Base-by-base conservation (phyloP, 2,888 invertebrate species). In the Anorthoa munda region DNA sequence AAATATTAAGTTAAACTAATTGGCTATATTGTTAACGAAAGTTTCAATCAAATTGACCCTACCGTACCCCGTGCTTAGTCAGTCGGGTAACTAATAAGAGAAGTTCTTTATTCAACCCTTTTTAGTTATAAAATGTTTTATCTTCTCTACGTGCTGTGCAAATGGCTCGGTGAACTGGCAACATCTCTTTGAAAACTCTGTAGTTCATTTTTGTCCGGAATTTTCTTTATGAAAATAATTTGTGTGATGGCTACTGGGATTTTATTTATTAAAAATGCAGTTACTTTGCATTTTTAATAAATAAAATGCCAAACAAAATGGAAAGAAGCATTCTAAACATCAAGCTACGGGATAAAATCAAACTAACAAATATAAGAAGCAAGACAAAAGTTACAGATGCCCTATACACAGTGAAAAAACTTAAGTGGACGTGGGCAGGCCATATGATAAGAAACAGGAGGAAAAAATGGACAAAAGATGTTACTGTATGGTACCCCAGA, bases 111-210 rank as follows among this genome's bases (percentile, higher is more conserved):
- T 77, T 84, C 70, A 60, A 59, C 50, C 56, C 66, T 76, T 69
- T 72, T 75, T 84, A 82, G 82, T 77, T 82, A 58, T 59, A 73
- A 66, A 75, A 80, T 83, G 83, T 78, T 83, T 83, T 83, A 78
- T 81, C 55, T 78, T 21, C 12, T 68, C 53, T 74, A 83, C 83
- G 83, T 83, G 84, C 71, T 72, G 55, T 55, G 67, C 48, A 66
- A 71, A 83, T 75, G 81, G 83, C 56, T 83, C 72, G 81, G 21
- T 81, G 81, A 81, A 63, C 84, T 75, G 81, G 75, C 75, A 81
- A 79, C 82, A 75, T 66, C 75, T 79, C 79, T 79, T 82, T 81
- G 79, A 78, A 68, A 79, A 75, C 69, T 70, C 65, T 55, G 11
- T 26, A 75, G 58, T 66, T 59, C 7, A 48, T 82, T 78, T 70